phyloP scores from a whole-genome alignment of 2,113 vertebrate species.

The Lontra canadensis region DNA sequence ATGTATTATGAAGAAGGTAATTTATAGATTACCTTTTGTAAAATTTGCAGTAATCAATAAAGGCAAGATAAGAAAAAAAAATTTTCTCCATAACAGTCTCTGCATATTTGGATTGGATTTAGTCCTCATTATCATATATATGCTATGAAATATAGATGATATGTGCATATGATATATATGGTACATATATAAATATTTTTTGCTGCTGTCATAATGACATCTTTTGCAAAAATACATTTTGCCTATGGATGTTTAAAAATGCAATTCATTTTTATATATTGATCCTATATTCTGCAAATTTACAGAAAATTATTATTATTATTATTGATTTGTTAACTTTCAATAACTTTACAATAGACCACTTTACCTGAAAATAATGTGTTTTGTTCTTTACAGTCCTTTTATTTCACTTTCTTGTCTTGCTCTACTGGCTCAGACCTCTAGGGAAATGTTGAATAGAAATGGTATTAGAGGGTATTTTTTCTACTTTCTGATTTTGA shows the following conservation, averaged over 20 bases:
- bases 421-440: background rate
- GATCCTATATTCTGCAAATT: background rate
- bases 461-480: background rate
- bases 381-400: background rate
- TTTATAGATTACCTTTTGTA: background rate
- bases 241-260: constrained; percentile 25
- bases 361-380: background rate
- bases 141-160: background rate
- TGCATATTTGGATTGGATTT: background rate
- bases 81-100: background rate
- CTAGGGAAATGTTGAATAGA: background rate
- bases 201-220: background rate
- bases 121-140: background rate
- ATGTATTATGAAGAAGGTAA: background rate
- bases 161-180: background rate
- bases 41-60: background rate
- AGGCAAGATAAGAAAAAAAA: background rate
- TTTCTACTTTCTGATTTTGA: constrained; percentile 4
- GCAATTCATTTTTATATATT: background rate
- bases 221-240: background rate
- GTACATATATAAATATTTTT: background rate
- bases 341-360: background rate
- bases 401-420: background rate
- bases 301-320: background rate
- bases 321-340: background rate